Evolutionary conservation across 2,888 invertebrate genomes (phyloP), one percentile per base, ranked within the genome.

Genomic region (Tanypteryx hageni): DNA sequence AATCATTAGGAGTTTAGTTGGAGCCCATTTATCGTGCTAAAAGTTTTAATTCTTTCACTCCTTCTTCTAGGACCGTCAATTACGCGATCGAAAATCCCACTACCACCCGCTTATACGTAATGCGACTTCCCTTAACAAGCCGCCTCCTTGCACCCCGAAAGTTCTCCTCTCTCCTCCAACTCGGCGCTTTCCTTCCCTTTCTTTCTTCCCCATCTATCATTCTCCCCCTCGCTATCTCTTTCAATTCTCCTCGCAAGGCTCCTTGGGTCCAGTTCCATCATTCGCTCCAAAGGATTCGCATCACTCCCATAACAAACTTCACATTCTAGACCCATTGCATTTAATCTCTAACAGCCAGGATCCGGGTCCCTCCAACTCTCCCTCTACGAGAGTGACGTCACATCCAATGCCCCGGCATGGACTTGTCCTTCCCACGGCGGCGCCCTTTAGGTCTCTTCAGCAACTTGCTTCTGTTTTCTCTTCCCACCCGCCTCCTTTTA

Each of bases 291-390:
- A 18, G 68, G n/a, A 18, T 68, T 68, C 68, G 68, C 16, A 68
- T 68, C 68, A 68, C 68, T 68, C 22, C 68, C 68, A 22, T n/a
- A 18, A 68, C 68, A 68, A 68, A 68, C 68, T 68, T 68, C 68
- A 18, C 18, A 68, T 68, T 68, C 68, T 22, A 68, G 18, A 18
- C 22, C 68, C 68, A 18, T 68, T 68, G 68, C 68, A 68, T 18
- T 68, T 68, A 68, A 68, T 68, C 68, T 14, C 14, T 14, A 16
- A 64, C 64, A 44, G 64, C 64, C n/a, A 5, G 2, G 11, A 16
- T 14, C 68, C 44, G 5, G 44, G 5, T 44, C 44, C 68, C 64
- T 64, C 18, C n/a, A n/a, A 18, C 68, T 18, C 11, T 16, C 68
- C n/a, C 68, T 68, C 22, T n/a, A 18, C 18, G 7, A n/a, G 22